Base-by-base conservation (phyloP, 2,888 invertebrate species). In the Antheraea assamensis region DNA sequence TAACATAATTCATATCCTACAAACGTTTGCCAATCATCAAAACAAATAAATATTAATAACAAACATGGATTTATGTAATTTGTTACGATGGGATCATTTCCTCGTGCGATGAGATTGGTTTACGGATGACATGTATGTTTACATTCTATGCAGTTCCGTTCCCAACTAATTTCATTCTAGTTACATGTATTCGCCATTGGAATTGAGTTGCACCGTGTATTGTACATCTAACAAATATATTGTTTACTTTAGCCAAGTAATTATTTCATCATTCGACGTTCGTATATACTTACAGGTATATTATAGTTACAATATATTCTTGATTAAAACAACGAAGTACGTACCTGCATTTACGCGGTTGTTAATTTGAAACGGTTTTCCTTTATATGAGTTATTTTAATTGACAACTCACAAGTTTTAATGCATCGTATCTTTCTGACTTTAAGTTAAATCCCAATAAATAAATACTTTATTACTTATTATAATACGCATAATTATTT, bases 1-100 rank as follows among this genome's bases (percentile, higher is more conserved):
- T 64, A 30, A 30, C 64, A 30, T 17, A 17, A 3, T 10, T 27
- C 19, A 64, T 64, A 30, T 64, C 30, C 30, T 64, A 64, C 30
- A 30, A 35, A 35, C 68, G 21, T 30, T 30, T 35, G 21, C 13
- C n/a, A 3, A 68, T 68, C 35, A 19, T 1, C 68, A n/a, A 68
- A 35, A 64, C 61, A 64, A 64, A 64, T 64, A 64, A 27, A 64
- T 24, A n/a, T n/a, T n/a, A 58, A 13, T 58, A 58, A 58, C 58
- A 55, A 7, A n/a, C 24, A 13, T 30, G 17, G 27, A 30, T 5
- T 58, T 64, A 30, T 30, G 61, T 30, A 58, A 64, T 64, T 64
- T 64, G 27, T 64, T 64, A 64, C 27, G 17, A 30, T 64, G 17
- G 27, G 17, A 64, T 10, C 27, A 27, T 27, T 64, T 64, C 61